Conservation (phyloP, 2,113 vertebrate genomes). For the Phaethornis superciliosus region DNA sequence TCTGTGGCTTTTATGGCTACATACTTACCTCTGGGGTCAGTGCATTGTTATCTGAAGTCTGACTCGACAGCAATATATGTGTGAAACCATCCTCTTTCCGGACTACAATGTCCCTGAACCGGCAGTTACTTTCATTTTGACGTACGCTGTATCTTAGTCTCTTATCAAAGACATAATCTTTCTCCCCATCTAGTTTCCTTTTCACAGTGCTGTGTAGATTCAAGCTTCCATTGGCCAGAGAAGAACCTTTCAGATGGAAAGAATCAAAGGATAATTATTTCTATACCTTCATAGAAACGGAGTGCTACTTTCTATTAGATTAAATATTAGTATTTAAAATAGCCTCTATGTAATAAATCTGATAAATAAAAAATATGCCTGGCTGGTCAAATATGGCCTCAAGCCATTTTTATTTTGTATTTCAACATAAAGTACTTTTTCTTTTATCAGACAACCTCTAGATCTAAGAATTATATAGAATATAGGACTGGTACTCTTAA, state of each 20-base stretch:
- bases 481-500: neutral
- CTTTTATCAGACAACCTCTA: neutral
- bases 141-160: conserved; percentile 95
- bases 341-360: neutral
- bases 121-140: conserved; percentile 94
- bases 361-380: neutral
- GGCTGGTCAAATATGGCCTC: neutral
- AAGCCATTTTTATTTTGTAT: neutral
- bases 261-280: conserved; percentile 19
- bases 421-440: neutral
- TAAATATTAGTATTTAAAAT: neutral
- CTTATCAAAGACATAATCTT: conserved; percentile 95
- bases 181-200: conserved; percentile 91
- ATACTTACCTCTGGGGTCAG: conserved; percentile 94
- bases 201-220: conserved; percentile 89
- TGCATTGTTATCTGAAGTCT: conserved; percentile 96
- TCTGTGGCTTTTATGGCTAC: conserved; percentile 9
- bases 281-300: neutral
- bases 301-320: neutral
- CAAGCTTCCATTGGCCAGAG: conserved; percentile 86
- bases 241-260: conserved; percentile 79
- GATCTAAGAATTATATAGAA: neutral
- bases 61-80: conserved; percentile 94
- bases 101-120: conserved; percentile 97
- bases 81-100: conserved; percentile 98